phyloP scores from a whole-genome alignment of 2,888 invertebrate genomes.

The Epistrophe eligans region DNA sequence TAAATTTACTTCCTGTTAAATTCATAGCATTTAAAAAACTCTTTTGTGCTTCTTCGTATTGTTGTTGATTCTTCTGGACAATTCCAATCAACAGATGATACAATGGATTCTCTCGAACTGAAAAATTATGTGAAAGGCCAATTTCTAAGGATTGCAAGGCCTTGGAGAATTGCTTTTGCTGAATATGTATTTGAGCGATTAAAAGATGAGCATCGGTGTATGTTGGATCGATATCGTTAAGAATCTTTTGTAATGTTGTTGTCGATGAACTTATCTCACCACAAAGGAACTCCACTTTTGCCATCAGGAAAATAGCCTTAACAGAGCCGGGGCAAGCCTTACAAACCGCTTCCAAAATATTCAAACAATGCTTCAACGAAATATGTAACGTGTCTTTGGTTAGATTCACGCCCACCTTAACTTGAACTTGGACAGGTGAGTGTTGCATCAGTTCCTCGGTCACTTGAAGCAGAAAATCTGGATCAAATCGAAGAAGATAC shows the following conservation, averaged over 20 bases:
- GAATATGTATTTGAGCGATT: slow-evolving; percentile 93
- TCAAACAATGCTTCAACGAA: slow-evolving; percentile 86
- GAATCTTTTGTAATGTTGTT: slow-evolving; percentile 88
- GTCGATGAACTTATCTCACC: slow-evolving; percentile 91
- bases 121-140: slow-evolving; percentile 96
- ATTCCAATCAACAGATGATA: slow-evolving; percentile 95
- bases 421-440: slow-evolving; percentile 87
- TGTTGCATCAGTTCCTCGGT: slow-evolving; percentile 91
- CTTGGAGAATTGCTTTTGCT: slow-evolving; percentile 88
- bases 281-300: slow-evolving; percentile 91
- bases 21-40: slow-evolving; percentile 91
- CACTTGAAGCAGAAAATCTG: slow-evolving; percentile 93
- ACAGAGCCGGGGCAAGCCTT: slow-evolving; percentile 93
- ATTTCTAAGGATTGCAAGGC: slow-evolving; percentile 95
- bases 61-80: slow-evolving; percentile 90
- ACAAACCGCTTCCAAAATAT: slow-evolving; percentile 89
- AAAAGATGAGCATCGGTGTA: slow-evolving; percentile 93
- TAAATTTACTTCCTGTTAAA: slow-evolving; percentile 85
- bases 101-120: slow-evolving; percentile 94
- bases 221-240: slow-evolving; percentile 90
- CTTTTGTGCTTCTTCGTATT: slow-evolving; percentile 89
- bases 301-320: slow-evolving; percentile 88
- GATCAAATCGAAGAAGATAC: slow-evolving; percentile 91
- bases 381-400: slow-evolving; percentile 85
- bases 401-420: slow-evolving; percentile 81